Percentiles rank a stretch among this genome's conserved stretches.
Conservation (phyloP, 2,888 invertebrate genomes). For the Drosophila maculinotata region DNA sequence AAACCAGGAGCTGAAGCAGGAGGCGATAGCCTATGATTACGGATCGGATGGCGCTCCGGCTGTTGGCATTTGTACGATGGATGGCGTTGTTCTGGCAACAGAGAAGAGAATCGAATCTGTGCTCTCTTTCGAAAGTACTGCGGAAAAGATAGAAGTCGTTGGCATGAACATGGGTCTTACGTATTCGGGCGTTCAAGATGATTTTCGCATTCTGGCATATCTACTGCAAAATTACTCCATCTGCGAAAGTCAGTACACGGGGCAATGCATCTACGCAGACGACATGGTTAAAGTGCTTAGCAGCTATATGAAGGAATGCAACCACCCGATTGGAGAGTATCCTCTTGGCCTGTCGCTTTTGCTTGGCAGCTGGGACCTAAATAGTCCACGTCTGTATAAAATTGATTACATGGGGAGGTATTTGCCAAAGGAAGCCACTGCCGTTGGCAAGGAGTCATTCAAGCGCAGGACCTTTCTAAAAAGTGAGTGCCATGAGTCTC, state of each 20-base stretch:
- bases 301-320: neutral
- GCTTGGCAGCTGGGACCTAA: neutral
- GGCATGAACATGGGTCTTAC: neutral
- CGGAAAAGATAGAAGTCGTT: neutral
- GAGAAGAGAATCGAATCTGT: neutral
- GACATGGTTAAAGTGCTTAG: fast-evolving
- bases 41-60: neutral
- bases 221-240: too few species aligned
- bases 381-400: neutral
- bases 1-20: too few species aligned
- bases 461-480: neutral
- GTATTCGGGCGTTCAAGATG: neutral
- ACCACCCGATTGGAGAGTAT: neutral
- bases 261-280: too few species aligned
- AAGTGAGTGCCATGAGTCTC: fast-evolving
- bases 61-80: too few species aligned
- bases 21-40: conserved; percentile 5
- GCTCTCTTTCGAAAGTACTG: neutral
- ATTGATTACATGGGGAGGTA: neutral
- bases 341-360: conserved; percentile 9
- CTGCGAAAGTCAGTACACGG: neutral
- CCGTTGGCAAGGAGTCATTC: neutral
- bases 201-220: conserved; percentile 7
- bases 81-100: neutral
- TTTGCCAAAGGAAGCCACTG: neutral